Percentiles rank a stretch among this genome's conserved stretches.
Evolutionary conservation across 2,797 vertebrate genomes (phyloP).

Genomic region (Eidolon dupreanum): DNA sequence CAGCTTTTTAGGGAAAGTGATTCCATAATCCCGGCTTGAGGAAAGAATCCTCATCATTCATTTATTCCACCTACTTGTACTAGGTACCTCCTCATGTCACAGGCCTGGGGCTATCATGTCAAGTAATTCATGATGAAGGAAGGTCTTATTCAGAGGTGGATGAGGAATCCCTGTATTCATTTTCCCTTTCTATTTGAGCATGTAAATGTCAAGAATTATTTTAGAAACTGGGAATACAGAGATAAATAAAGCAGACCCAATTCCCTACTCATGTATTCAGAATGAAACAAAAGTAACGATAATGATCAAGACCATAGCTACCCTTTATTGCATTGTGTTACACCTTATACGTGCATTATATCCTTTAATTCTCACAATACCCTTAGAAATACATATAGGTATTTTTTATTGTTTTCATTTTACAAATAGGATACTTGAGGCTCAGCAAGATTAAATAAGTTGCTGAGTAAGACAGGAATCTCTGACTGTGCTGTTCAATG

Average conservation of each 20-base stretch:
- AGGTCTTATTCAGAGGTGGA: background rate
- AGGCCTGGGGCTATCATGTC: background rate
- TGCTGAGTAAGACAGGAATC: background rate
- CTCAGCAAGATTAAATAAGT: background rate
- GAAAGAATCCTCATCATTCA: background rate
- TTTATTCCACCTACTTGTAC: background rate
- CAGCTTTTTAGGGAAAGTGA: background rate
- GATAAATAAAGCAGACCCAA: background rate
- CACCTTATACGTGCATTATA: rapidly evolving
- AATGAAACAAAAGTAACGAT: background rate
- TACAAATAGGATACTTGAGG: background rate
- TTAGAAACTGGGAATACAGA: background rate
- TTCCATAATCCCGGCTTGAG: background rate
- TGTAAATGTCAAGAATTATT: background rate
- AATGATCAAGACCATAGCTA: background rate
- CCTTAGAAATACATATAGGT: too few relatives aligned
- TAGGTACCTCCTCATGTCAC: background rate
- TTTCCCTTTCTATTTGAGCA: background rate
- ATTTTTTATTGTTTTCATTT: background rate
- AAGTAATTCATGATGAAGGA: background rate
- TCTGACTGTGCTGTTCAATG: background rate
- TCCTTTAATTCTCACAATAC: background rate
- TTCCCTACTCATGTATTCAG: background rate
- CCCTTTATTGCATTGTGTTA: rapidly evolving
- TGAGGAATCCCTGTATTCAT: background rate